A percentile compares a stretch with the other conserved stretches of the same genome.
These are phyloP conservation scores for Tuberolachnus salignus DNA, from an alignment of 2,888 invertebrate species.

Conservation along the genomic window DNA sequence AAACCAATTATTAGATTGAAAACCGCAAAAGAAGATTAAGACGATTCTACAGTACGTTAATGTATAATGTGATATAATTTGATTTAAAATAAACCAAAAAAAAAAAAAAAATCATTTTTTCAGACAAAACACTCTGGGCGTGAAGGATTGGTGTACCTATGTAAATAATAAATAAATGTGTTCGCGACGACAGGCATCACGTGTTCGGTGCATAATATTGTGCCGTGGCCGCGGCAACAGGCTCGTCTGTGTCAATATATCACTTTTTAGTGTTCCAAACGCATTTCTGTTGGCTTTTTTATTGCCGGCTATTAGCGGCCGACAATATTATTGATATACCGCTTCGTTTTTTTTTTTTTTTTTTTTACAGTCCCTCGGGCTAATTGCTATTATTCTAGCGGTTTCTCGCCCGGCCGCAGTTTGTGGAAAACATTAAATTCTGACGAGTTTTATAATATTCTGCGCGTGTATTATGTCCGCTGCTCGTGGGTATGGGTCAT, in stretches of 20 bases:
- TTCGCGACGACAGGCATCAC: no score
- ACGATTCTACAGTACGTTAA: no score
- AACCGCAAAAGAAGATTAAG: no score
- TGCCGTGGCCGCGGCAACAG: neutral
- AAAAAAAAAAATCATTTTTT: no score
- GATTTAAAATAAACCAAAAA: no score
- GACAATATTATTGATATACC: neutral
- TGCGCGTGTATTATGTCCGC: neutral
- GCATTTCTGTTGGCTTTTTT: neutral
- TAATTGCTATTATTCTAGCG: neutral
- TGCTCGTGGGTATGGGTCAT: no score
- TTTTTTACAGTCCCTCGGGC: neutral
- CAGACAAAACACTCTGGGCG: neutral
- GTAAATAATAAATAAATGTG: neutral
- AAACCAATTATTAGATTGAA: no score
- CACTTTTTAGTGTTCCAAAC: neutral
- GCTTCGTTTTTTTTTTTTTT: neutral
- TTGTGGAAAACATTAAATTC: neutral
- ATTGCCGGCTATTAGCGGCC: neutral
- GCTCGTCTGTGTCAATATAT: neutral
- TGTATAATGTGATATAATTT: no score
- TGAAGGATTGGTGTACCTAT: neutral
- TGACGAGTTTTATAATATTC: neutral
- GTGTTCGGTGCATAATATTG: neutral
- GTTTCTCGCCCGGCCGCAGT: neutral